Evolutionary conservation across 2,113 vertebrate genomes (phyloP), one percentile per base, ranked within the genome.

Genomic region (Eublepharis macularius): DNA sequence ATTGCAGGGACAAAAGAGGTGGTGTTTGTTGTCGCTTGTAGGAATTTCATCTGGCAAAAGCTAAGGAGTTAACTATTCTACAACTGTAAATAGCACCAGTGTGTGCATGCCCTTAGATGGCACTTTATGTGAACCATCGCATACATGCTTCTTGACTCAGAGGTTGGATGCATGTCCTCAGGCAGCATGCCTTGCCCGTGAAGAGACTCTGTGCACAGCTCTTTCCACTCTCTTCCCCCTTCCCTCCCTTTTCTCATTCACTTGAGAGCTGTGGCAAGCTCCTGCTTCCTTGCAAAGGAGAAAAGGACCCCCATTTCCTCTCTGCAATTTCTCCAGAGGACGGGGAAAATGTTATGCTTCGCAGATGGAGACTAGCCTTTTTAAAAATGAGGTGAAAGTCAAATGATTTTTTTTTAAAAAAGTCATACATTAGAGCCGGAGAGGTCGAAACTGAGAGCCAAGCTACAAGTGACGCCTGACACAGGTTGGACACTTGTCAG

Each of bases 51-150:
- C 72, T 43, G 11, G 47, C 32, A 39, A 45, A 21, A 32, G 84
- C 68, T 77, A 82, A 90, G 84, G 45, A 87, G 54, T 68, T 80
- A 75, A 54, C 76, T 72, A 89, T 80, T 26, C 80, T 70, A 73
- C 1, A 43, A 68, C 82, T 92, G 84, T 90, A 92, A 95, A 93
- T 92, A 94, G 89, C 77, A 90, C 70, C 51, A 54, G 70, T 41
- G 29, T 19, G 1, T 70, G 24, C 83, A 79, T 89, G 86, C 2
- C 90, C 88, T 39, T 93, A 91, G 81, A 93, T 88, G 92, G 87
- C 1, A 1, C 80, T 89, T 84, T 3, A 54, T 89, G 16, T 63
- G 60, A 91, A 76, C 34, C 84, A 41, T 47, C 86, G 66, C 36
- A 57, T 17, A 0, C 4, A 32, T 11, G 36, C 13, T 81, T 54